Evolutionary conservation across 2,113 vertebrate genomes (phyloP), one percentile per base, ranked within the genome.

Genomic region (Aleadryas rufinucha): DNA sequence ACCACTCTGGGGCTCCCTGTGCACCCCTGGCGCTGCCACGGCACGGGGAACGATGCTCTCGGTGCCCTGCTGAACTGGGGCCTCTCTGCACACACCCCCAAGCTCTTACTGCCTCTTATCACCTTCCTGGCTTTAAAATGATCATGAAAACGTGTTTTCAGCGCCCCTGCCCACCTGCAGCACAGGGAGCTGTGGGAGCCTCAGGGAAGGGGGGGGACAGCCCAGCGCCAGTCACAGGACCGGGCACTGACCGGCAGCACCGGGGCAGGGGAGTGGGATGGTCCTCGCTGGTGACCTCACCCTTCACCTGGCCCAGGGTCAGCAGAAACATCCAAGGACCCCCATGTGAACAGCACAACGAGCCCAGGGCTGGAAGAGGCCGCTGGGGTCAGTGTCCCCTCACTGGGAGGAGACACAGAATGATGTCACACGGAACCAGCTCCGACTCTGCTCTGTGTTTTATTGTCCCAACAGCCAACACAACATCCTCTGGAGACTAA

Each of bases 201-300:
- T 6, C 9, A 9, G 33, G 45, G n/a, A 33, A 20, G 16, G 8
- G 47, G 47, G 30, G 21, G 0, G 6, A 33, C 60, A 42, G 35
- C 26, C 27, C 22, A 0, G 3, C 8, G 28, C 22, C 37, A 8
- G 45, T 4, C 4, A 4, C n/a, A 1, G 64, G 20, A 47, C 15
- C 16, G 15, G 42, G 35, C 33, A 18, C 23, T 0, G 3, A 7
- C 9, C 0, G 0, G 41, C 81, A 68, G 59, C 22, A 2, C 18
- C 6, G 0, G 17, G 61, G 45, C 45, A 8, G 64, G 47, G 30
- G 0, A 13, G 13, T 1, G 24, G 65, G 35, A 11, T 0, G 6
- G 21, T 6, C 35, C 71, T 13, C 1, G 0, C 44, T 14, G 66
- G 50, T 14, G 61, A 33, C n/a, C 39, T 17, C 9, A 0, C 17